Base-by-base conservation (phyloP, 2,113 vertebrate species). In the Carassius auratus region DNA sequence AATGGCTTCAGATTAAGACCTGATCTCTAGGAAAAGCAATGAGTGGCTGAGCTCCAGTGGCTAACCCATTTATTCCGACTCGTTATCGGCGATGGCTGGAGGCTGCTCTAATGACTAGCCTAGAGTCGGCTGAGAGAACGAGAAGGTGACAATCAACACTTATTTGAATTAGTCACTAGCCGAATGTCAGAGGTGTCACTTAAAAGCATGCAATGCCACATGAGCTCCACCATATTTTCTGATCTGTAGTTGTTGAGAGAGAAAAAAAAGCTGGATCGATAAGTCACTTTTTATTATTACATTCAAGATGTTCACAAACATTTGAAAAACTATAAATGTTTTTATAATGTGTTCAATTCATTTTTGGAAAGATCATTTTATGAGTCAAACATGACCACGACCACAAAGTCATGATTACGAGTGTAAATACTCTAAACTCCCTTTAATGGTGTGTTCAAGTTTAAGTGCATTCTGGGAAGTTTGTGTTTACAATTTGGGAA, bases 91-190 rank as follows among this genome's bases (percentile, higher is more conserved):
- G 19, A 62, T 33, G 26, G 13, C 81, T 76, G 26, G 73, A 76
- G 77, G 42, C 73, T 26, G 57, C n/a, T 33, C 8, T 87, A 88
- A 87, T 90, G 78, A 90, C 55, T 38, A 55, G 45, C 50, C 15
- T 17, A 81, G 33, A 83, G 68, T 17, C 87, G 42, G 76, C 69
- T 69, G 42, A 62, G 78, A 45, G 77, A 85, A 61, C 87, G 83
- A 81, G 84, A 83, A 14, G 59, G 69, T 7, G 76, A 79, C 57
- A 87, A 87, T 79, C 75, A 38, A 45, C 62, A 36, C 57, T 77
- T 64, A 86, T 69, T 86, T 82, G 45, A 55, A 88, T 82, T 73
- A 88, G 62, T 77, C 71, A 64, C 82, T n/a, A 8, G 68, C 17
- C 23, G 71, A 36, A 17, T 8, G 0, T 19, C 8, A 23, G 26